These are phyloP conservation scores for Neopelma chrysocephalum DNA, from an alignment of 2,797 vertebrate species.

Conservation along the genomic window DNA sequence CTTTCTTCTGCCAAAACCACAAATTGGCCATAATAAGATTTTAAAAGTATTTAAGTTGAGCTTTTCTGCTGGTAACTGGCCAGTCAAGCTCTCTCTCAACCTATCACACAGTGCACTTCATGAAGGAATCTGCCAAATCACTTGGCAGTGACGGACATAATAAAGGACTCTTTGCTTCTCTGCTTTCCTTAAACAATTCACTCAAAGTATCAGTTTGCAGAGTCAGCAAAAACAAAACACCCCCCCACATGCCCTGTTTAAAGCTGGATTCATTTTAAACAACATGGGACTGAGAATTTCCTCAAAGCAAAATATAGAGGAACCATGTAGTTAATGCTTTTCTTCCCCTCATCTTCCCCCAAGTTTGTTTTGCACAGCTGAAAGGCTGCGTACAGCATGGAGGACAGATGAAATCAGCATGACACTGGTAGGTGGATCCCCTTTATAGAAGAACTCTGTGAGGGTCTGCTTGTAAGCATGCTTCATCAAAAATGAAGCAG, in stretches of 20 bases:
- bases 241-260: not conserved
- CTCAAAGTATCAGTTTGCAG: conserved; percentile 28
- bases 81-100: not conserved
- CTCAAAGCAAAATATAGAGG: not conserved
- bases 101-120: not conserved
- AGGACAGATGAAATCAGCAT: not conserved
- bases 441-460: not conserved
- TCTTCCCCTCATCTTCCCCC: not conserved
- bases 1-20: conserved; percentile 41
- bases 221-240: not conserved
- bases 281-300: not conserved
- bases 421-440: not conserved
- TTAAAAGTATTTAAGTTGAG: conserved; percentile 28
- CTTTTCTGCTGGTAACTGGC: conserved; percentile 38
- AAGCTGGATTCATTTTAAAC: not conserved
- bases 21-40: conserved; percentile 25
- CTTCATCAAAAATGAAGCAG: not conserved
- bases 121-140: conserved; percentile 37
- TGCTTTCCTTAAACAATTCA: not conserved
- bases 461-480: not conserved
- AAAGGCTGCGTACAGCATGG: not conserved
- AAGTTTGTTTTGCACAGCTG: not conserved
- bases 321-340: not conserved
- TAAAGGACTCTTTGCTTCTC: conserved; percentile 20
- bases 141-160: not conserved